A percentile compares a stretch with the other conserved stretches of the same genome.
Conservation (phyloP, 1,140 invertebrate species). For the Elymnias hypermnestra region DNA sequence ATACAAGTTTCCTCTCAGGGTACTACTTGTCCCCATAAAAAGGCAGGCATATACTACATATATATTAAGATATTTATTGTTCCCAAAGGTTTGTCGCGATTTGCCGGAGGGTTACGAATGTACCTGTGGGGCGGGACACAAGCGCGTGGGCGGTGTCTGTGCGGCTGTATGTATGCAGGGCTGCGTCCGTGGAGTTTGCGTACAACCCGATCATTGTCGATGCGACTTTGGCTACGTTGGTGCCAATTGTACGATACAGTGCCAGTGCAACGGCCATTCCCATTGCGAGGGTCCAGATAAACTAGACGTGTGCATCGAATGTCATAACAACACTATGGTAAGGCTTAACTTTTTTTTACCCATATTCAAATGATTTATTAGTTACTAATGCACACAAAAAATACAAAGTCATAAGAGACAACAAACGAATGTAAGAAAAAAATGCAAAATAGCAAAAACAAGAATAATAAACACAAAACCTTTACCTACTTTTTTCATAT, state of each 20-base stretch:
- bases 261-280: slow-evolving; percentile 96
- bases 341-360: slow-evolving; percentile 7
- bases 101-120: slow-evolving; percentile 87
- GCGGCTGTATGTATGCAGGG: slow-evolving; percentile 91
- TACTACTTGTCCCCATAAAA: too few species aligned
- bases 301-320: slow-evolving; percentile 88
- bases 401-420: too few species aligned
- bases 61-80: too few species aligned
- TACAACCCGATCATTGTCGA: slow-evolving; percentile 89
- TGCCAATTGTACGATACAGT: slow-evolving; percentile 93
- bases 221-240: slow-evolving; percentile 98
- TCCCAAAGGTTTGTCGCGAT: slow-evolving; percentile 81
- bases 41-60: too few species aligned
- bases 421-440: too few species aligned
- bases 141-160: slow-evolving; percentile 87
- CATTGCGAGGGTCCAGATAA: slow-evolving; percentile 91
- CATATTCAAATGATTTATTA: too few species aligned
- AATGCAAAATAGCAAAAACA: too few species aligned
- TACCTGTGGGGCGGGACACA: slow-evolving; percentile 82
- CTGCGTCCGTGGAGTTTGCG: slow-evolving; percentile 91
- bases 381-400: too few species aligned
- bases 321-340: slow-evolving; percentile 94
- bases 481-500: too few species aligned
- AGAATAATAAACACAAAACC: too few species aligned
- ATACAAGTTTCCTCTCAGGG: too few species aligned